Evolutionary conservation across 2,888 invertebrate species (phyloP).

Genomic region (Leptinotarsa haldemani): DNA sequence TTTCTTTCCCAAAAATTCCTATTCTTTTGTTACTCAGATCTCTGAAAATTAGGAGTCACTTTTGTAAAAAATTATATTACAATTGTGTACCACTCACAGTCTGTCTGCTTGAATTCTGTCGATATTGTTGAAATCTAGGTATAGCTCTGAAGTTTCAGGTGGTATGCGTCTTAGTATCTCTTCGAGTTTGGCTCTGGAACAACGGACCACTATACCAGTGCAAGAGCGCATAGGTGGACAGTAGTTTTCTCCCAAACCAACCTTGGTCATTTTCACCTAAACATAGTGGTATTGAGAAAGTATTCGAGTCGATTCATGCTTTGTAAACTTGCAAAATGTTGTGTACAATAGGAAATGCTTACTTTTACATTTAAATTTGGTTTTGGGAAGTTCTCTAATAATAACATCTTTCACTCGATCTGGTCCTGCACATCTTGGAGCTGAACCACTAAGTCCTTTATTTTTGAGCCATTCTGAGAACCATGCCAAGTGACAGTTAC

Average conservation of each 20-base stretch:
- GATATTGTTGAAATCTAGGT: constrained; percentile 96
- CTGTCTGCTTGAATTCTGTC: constrained; percentile 84
- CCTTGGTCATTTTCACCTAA: constrained; percentile 73
- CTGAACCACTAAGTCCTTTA: constrained; percentile 80
- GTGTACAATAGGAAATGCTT: constrained; percentile 57
- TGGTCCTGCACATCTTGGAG: constrained; percentile 83
- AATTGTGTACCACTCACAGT: constrained; percentile 75
- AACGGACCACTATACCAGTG: constrained; percentile 91
- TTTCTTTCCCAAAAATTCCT: too few relatives aligned
- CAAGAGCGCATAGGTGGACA: constrained; percentile 92
- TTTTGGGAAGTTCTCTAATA: constrained; percentile 83
- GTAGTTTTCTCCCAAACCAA: constrained; percentile 88
- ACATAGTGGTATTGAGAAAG: constrained; percentile 31
- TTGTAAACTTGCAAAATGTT: not conserved
- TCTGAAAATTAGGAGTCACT: constrained; percentile 68
- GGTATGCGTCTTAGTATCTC: constrained; percentile 90
- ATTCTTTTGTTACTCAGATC: constrained; percentile 97
- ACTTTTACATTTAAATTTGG: constrained; percentile 90
- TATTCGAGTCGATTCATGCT: not conserved
- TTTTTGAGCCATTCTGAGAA: constrained; percentile 88
- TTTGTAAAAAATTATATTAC: not conserved
- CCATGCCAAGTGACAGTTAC: constrained; percentile 95
- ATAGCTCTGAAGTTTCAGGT: constrained; percentile 92
- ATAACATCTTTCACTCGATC: constrained; percentile 80
- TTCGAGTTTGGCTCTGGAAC: constrained; percentile 83